These are phyloP conservation scores for Serrognathus titanus DNA, from an alignment of 2,888 invertebrate genomes.

Conservation along the genomic window DNA sequence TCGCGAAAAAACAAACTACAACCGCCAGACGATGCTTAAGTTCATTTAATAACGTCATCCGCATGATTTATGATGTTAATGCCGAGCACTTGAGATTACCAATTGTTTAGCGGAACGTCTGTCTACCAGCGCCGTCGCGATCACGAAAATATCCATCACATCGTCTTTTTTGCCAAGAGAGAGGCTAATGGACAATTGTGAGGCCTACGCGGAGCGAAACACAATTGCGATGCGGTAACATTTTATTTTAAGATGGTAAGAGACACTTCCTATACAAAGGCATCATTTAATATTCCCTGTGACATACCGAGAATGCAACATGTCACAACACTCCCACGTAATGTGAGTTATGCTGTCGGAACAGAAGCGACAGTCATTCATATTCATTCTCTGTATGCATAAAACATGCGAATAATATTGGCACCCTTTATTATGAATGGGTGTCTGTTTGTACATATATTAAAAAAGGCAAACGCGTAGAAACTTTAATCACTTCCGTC, in stretches of 20 bases:
- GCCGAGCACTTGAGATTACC: too few species aligned
- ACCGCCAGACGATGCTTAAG: too few species aligned
- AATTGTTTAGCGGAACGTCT: too few species aligned
- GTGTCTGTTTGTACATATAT: too few species aligned
- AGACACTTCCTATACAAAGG: constrained; percentile 16
- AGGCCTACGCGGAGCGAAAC: neutral
- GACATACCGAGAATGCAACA: constrained; percentile 24
- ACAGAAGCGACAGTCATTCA: constrained; percentile 28
- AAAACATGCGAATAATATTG: constrained; percentile 23
- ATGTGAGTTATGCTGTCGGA: constrained; percentile 22
- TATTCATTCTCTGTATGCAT: constrained; percentile 30
- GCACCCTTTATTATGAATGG: constrained; percentile 4
- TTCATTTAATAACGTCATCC: too few species aligned
- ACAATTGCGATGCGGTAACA: constrained; percentile 4
- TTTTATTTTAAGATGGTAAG: constrained; percentile 14
- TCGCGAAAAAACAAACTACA: too few species aligned
- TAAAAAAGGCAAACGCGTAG: too few species aligned
- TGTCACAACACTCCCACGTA: constrained; percentile 26
- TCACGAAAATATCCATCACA: too few species aligned
- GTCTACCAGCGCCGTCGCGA: too few species aligned
- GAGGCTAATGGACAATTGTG: neutral
- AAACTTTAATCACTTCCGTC: too few species aligned
- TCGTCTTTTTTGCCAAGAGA: too few species aligned
- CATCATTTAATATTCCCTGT: constrained; percentile 26
- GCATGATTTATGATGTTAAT: too few species aligned